Conservation (phyloP, 2,797 vertebrate genomes). For the Glossophaga mutica region DNA sequence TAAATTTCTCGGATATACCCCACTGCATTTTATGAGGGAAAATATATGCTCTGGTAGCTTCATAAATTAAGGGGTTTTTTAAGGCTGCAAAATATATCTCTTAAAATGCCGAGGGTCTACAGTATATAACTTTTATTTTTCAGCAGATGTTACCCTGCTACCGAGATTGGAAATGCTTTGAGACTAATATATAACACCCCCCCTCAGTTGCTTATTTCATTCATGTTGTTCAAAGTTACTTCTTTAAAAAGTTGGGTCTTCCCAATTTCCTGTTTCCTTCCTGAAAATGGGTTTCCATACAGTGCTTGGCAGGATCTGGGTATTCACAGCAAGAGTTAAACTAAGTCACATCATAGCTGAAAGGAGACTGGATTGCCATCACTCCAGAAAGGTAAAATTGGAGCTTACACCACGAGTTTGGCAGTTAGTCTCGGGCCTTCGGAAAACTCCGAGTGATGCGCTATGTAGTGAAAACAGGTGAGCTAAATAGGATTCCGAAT, state of each 20-base stretch:
- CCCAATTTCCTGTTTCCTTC: constrained; percentile 63
- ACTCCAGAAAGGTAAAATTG: constrained; percentile 69
- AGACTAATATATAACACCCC: not conserved
- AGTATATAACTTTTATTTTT: not conserved
- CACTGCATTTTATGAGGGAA: constrained; percentile 38
- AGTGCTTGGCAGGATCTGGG: constrained; percentile 67
- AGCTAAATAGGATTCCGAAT: not conserved
- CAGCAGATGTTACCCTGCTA: not conserved
- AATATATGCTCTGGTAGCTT: not conserved
- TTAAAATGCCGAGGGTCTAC: not conserved
- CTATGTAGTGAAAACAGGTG: not conserved
- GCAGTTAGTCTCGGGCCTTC: constrained; percentile 43
- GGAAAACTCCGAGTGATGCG: constrained; percentile 21
- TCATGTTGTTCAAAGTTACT: constrained; percentile 71
- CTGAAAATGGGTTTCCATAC: constrained; percentile 74
- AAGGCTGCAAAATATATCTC: not conserved
- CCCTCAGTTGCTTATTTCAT: constrained; percentile 57
- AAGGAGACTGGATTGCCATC: constrained; percentile 73
- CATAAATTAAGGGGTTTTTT: not conserved
- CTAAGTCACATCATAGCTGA: constrained; percentile 58
- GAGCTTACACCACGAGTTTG: constrained; percentile 60
- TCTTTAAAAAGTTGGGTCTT: constrained; percentile 72
- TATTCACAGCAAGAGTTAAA: not conserved
- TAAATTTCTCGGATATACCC: constrained; percentile 5
- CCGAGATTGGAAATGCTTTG: not conserved